Evolutionary conservation across 2,797 vertebrate genomes (phyloP), one percentile per base, ranked within the genome.

Genomic region (Sandelia bainsii): DNA sequence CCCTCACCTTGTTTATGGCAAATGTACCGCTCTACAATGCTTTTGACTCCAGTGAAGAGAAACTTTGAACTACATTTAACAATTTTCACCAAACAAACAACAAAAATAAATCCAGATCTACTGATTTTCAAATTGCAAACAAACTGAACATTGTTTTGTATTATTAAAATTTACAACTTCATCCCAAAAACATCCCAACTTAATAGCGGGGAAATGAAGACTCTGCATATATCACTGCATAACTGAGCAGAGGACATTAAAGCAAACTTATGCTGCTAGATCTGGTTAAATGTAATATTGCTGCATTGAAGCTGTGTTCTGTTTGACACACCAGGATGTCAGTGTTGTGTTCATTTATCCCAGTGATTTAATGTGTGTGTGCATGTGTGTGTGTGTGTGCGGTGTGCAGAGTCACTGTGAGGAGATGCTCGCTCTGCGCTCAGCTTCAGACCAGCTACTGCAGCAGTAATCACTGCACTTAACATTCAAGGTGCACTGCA

Each of bases 401-500:
- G 16, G 3, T 53, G 45, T 19, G 62, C 40, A 32, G 32, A 57
- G 39, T 40, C 22, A 53, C 50, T 49, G 66, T 45, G 61, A 25
- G 50, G 8, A 57, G 58, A 61, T 3, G 34, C 49, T 27, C 4
- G 14, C 34, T 22, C 27, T 60, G 59, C 48, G 16, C 46, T 19
- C 72, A 62, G 64, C 49, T 62, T n/a, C 23, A 40, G 22, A 58
- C 8, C 39, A 51, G 48, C 25, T 8, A 40, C 42, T 39, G 56
- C 53, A 53, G 65, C 20, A 40, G 11, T 39, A 64, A 74, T 63
- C 52, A 49, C 50, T 29, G 49, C 46, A 48, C 62, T 75, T 76
- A 57, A 72, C 50, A 72, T 77, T 75, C 75, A 61, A 69, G 62
- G 52, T 57, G 64, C 48, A 25, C 13, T 44, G 44, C 46, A 32